Evolutionary conservation across 92 coral and sea anemone genomes (phyloP), one percentile per base, ranked within the genome.

Genomic region (Epizoanthus fatuus): DNA sequence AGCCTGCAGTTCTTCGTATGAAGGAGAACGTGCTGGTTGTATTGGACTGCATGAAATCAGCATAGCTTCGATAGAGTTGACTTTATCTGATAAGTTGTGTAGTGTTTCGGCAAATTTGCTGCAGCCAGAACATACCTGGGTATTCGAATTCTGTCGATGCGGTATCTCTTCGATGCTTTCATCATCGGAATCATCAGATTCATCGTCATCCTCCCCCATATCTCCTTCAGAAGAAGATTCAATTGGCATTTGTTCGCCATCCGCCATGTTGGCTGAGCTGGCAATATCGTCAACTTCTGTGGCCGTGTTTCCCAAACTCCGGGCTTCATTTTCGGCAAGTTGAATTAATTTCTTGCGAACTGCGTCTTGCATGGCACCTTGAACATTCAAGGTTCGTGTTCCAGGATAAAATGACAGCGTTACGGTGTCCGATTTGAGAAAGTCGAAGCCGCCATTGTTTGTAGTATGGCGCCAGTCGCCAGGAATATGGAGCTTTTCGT

Each of bases 381-480:
- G 78, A 55, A 72, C 62, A 35, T 72, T 72, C 57, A 72, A 47
- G 57, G 78, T 72, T 55, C 53, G 78, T n/a, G 63, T 72, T 47
- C 78, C 78, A 40, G 78, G 78, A 72, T 72, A 72, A 59, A 72
- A 72, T 72, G 78, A 72, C 62, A 72, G 53, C 25, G 60, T 72
- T 39, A 49, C 78, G 14, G 57, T 19, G 38, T 72, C 78, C 11
- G 63, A 58, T 49, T 72, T 72, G 32, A 72, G 53, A 47, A 52
- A 58, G 54, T 74, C 32, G 56, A 74, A 74, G 57, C 79, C 79
- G 79, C 79, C 79, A 74, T 74, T 74, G 79, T 72, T 72, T 58
- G 35, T 38, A 15, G 79, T 74, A 20, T 52, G 56, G 58, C 57
- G 54, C 79, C 79, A 74, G 38, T 53, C 64, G 32, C 79, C 64